phyloP scores from a whole-genome alignment of 1,140 invertebrate species.

The Reticulitermes speratus region DNA sequence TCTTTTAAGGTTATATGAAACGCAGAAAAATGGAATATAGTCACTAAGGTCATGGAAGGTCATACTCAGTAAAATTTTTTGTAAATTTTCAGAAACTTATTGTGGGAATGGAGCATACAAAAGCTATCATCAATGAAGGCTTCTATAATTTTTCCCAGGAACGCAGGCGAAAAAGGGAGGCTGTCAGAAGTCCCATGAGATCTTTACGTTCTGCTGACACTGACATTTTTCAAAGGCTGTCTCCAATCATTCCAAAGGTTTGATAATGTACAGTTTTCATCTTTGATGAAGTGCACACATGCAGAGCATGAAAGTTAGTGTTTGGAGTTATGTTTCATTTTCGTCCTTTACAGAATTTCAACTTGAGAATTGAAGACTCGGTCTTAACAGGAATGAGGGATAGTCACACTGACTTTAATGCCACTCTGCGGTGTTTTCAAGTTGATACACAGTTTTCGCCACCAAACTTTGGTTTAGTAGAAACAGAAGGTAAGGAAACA shows the following conservation, averaged over 20 bases:
- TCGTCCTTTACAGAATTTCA: constrained; percentile 58
- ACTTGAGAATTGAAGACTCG: constrained; percentile 67
- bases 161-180: constrained; percentile 28
- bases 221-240: constrained; percentile 54
- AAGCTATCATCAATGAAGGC: constrained; percentile 63
- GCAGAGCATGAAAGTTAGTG: not conserved
- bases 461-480: not conserved
- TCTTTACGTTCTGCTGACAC: not conserved
- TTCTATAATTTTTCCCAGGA: constrained; percentile 60
- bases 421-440: constrained; percentile 49
- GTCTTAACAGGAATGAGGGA: constrained; percentile 64
- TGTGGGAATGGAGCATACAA: constrained; percentile 66
- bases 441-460: constrained; percentile 53
- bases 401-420: constrained; percentile 52
- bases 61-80: not conserved
- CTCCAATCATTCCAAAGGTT: constrained; percentile 76
- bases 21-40: too few species aligned
- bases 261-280: constrained; percentile 20
- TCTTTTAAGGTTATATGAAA: too few species aligned
- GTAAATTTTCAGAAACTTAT: constrained; percentile 66
- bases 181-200: not conserved
- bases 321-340: not conserved
- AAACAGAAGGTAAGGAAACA: not conserved
- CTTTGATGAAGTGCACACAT: not conserved
- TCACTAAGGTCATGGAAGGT: not conserved